Evolutionary conservation across 2,113 vertebrate species (phyloP).

Genomic region (Octodon degus): DNA sequence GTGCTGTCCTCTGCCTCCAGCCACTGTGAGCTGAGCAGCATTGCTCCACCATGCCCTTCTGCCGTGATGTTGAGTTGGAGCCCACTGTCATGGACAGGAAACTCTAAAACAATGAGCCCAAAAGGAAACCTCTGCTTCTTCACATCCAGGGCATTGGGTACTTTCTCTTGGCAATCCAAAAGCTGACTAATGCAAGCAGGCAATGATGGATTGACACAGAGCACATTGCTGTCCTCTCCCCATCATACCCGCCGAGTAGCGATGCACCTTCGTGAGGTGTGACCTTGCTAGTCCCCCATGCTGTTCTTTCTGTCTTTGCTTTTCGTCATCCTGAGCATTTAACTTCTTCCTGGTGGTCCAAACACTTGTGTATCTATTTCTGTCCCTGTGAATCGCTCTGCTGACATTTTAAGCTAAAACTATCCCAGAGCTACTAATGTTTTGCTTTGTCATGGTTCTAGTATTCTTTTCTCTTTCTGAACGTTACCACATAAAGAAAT

Average conservation of each 20-base stretch:
- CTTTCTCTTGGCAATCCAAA: not conserved
- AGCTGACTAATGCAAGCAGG: not conserved
- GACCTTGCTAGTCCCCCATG: not conserved
- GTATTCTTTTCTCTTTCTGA: not conserved
- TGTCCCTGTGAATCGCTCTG: not conserved
- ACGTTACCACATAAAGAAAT: not conserved
- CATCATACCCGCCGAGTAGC: not conserved
- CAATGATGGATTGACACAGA: not conserved
- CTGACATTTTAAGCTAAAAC: conserved; percentile 1
- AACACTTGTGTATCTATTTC: not conserved
- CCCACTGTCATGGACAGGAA: not conserved
- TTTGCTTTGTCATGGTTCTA: not conserved
- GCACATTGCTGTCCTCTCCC: not conserved
- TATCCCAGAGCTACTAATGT: not conserved
- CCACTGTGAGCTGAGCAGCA: not conserved
- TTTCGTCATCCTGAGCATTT: not conserved
- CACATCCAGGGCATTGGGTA: not conserved
- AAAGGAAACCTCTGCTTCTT: not conserved
- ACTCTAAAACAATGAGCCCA: not conserved
- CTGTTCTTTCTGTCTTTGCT: not conserved
- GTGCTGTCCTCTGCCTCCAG: not conserved
- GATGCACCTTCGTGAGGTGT: not conserved
- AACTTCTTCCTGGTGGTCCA: not conserved
- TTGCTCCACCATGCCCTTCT: not conserved
- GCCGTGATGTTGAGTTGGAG: not conserved